Evolutionary conservation across 2,113 vertebrate species (phyloP).

Genomic region (Colinus virginianus): DNA sequence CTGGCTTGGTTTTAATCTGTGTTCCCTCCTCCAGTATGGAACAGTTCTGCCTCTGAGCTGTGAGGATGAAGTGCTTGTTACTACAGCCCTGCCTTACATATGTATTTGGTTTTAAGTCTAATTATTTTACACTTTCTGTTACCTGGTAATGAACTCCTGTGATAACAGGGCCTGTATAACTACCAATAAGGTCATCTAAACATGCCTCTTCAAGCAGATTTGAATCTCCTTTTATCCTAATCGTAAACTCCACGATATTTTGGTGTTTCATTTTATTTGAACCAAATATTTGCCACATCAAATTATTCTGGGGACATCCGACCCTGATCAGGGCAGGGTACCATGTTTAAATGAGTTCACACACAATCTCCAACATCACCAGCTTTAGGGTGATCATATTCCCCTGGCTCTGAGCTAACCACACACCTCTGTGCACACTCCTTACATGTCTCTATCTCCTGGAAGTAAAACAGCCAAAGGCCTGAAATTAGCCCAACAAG

Average conservation of each 20-base stretch:
- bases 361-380: neutral
- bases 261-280: neutral
- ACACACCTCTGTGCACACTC: neutral
- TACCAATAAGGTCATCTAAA: neutral
- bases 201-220: neutral
- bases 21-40: neutral
- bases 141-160: neutral
- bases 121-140: neutral
- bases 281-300: neutral
- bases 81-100: neutral
- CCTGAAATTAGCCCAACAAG: neutral
- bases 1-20: neutral
- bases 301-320: neutral
- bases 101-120: neutral
- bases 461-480: neutral
- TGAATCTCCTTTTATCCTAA: neutral
- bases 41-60: neutral
- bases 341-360: neutral
- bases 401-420: too few species aligned
- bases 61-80: neutral
- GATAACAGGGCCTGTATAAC: neutral
- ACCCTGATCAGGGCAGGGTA: neutral
- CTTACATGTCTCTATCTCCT: neutral
- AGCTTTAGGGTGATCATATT: constrained; percentile 18
- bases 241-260: neutral